Evolutionary conservation across 2,888 invertebrate species (phyloP).

Genomic region (Amiota minor): DNA sequence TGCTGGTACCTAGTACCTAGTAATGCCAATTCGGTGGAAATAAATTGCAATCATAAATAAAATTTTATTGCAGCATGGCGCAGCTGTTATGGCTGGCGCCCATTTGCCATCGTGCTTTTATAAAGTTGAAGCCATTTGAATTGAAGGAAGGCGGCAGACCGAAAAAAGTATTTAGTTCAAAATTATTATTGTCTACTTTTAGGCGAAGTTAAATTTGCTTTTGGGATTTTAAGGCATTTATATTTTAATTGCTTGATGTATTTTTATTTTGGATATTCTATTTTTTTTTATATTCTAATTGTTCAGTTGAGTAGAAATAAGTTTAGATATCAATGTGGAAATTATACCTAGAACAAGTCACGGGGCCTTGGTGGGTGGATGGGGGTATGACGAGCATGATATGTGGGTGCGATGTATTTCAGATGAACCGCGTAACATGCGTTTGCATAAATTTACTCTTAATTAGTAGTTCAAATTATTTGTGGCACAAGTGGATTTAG

Average conservation of each 20-base stretch:
- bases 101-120: background rate
- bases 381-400: too few species aligned
- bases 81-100: background rate
- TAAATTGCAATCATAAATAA: conserved; percentile 18
- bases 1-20: background rate
- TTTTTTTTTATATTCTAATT: background rate
- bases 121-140: background rate
- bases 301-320: background rate
- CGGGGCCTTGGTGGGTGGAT: too few species aligned
- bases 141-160: background rate
- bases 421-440: conserved; percentile 8
- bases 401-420: too few species aligned
- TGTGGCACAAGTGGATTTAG: background rate
- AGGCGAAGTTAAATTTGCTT: background rate
- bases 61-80: conserved; percentile 14
- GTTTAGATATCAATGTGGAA: too few species aligned
- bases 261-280: background rate
- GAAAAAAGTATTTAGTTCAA: background rate
- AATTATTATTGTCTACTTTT: conserved; percentile 13
- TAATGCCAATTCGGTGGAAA: background rate
- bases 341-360: too few species aligned
- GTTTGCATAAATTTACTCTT: conserved; percentile 29
- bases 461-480: conserved; percentile 13
- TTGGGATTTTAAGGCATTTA: background rate
- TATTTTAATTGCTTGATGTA: background rate